Base-by-base conservation (phyloP, 2,888 invertebrate genomes). In the Aphidoletes aphidimyza region DNA sequence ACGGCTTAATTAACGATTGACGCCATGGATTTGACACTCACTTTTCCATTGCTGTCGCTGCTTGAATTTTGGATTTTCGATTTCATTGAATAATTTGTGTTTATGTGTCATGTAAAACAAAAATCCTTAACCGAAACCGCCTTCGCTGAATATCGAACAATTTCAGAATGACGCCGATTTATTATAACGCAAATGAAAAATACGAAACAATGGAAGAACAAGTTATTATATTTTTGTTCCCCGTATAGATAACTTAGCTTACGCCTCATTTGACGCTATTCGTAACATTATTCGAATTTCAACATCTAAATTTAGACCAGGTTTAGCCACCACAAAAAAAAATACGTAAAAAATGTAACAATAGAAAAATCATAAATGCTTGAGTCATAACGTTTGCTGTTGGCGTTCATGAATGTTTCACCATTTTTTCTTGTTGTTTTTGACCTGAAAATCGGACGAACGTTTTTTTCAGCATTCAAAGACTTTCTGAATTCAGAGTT, bases 351-450 rank as follows among this genome's bases (percentile, higher is more conserved):
- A 69, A 69, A 69, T 54, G n/a, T 11, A 22, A 26, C 5, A 54
- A 54, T 54, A 26, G 54, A 54, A 54, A 54, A 26, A 54, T 9
- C 47, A 54, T 54, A 54, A 54, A 54, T n/a, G 54, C 54, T n/a
- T 47, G n/a, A 22, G 26, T 54, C 11, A 54, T 54, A 26, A 14
- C 42, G 14, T 42, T 42, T 42, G 54, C 26, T 54, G n/a, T 26
- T 22, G 26, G 34, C 30, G 0, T 69, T 69, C 69, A 30, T 54
- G 22, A 54, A 54, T 54, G 69, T 30, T 69, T 26, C 69, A 69
- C 11, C 8, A 11, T 54, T 54, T 54, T 26, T 54, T 26, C 26
- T 26, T 26, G 9, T 26, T 2, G 1, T 69, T 30, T 69, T 30
- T 11, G 34, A 30, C 54, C 54, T 22, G 22, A 30, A 69, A 69